Evolutionary conservation across 2,113 vertebrate genomes (phyloP), one percentile per base, ranked within the genome.

Genomic region (Cyprinus carpio): DNA sequence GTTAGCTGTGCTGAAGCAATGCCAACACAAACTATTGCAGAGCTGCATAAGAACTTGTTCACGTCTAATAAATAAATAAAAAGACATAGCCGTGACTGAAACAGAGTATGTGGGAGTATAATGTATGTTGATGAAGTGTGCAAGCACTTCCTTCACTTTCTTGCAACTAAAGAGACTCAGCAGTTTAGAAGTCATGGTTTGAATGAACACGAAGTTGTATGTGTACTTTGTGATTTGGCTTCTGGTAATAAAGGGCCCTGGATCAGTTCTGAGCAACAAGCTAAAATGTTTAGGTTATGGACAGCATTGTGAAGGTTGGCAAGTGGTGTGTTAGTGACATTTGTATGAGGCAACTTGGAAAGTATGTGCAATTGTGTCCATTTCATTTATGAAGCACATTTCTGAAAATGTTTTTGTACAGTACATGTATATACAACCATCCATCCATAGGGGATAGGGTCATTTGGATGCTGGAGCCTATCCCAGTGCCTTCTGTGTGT

Each of bases 11-110:
- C 79, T 85, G 83, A 85, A 60, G 81, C 27, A 34, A 64, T 23
- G 65, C 83, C 87, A 87, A 84, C 76, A 85, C 65, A 87, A 87
- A 86, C 87, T 82, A 75, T 77, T 71, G 56, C 75, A 84, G 84
- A 76, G 78, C 58, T n/a, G 40, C 56, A 75, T 69, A 74, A 89
- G 64, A 78, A 79, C 60, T 77, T 49, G 75, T 75, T 76, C 64
- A 31, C 2, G 15, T 75, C 81, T 86, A n/a, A n/a, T 88, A 75
- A n/a, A 79, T 85, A 43, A 84, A 62, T 54, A 43, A 82, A 82
- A 75, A 82, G 67, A 20, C 18, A 29, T 49, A 64, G 43, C 71
- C 13, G 54, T 81, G 75, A 85, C 83, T 87, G 77, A 34, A 82
- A 81, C 29, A 29, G 49, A 71, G 75, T 74, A 75, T 46, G 67